A percentile compares a stretch with the other conserved stretches of the same genome.
Evolutionary conservation across 2,888 invertebrate genomes (phyloP).

Genomic region (Thyatira batis): DNA sequence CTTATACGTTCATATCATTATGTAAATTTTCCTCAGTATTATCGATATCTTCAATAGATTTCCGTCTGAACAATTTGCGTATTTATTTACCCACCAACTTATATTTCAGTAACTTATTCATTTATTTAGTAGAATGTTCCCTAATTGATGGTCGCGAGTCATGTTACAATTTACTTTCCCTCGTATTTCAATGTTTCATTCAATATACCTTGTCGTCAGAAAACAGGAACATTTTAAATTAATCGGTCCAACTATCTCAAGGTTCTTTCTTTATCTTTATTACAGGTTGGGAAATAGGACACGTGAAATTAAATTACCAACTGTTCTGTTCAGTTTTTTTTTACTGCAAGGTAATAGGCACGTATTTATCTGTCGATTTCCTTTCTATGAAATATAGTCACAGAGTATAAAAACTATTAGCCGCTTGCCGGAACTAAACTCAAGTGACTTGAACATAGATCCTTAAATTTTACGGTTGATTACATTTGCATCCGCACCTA

Average conservation of each 20-base stretch:
- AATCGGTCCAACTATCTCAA: neutral
- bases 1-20: constrained; percentile 2
- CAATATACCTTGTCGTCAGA: neutral
- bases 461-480: neutral
- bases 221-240: neutral
- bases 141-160: no score
- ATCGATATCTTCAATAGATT: neutral
- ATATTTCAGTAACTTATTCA: no score
- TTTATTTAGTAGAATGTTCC: neutral
- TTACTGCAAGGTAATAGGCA: neutral
- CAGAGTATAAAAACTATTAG: neutral
- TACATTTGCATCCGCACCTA: neutral
- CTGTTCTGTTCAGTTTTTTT: neutral
- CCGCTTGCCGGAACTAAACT: neutral
- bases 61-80: neutral
- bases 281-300: neutral
- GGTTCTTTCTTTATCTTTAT: neutral
- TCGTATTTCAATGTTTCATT: neutral
- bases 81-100: no score
- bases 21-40: neutral
- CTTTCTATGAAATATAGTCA: neutral
- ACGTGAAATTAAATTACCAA: neutral
- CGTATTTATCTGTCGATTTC: neutral
- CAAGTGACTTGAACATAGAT: neutral
- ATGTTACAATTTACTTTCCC: no score